A percentile compares a stretch with the other conserved stretches of the same genome.
Conservation (phyloP, 2,113 vertebrate genomes). For the Podarcis raffonei region DNA sequence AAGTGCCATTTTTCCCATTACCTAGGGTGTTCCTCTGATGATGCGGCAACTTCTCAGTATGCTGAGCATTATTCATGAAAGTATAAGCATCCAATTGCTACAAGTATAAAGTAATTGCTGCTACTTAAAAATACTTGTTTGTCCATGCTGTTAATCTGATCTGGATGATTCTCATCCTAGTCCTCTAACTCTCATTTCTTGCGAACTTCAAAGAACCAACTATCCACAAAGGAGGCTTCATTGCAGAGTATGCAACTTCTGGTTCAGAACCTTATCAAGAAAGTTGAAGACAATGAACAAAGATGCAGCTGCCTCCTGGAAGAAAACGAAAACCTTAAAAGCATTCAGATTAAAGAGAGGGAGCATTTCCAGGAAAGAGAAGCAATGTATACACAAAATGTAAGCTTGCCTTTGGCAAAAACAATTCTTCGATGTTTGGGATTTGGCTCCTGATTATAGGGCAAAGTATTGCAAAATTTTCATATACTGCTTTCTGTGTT, state of each 20-base stretch:
- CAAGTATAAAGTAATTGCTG: background rate
- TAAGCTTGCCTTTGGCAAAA: conserved; percentile 63
- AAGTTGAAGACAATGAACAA: conserved; percentile 87
- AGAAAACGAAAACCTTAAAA: conserved; percentile 80
- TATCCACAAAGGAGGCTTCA: conserved; percentile 61
- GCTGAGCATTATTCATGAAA: background rate
- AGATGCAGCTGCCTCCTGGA: conserved; percentile 85
- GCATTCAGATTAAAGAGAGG: conserved; percentile 78
- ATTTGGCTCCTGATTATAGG: background rate
- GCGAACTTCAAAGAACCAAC: conserved; percentile 62
- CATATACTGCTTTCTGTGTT: too few species aligned
- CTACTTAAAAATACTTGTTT: background rate
- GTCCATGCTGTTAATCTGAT: background rate
- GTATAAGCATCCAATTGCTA: background rate
- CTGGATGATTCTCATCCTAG: background rate
- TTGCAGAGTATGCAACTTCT: conserved; percentile 81
- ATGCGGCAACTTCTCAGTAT: background rate
- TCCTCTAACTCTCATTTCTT: background rate
- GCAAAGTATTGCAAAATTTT: too few species aligned
- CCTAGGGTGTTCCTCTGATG: background rate
- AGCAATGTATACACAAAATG: conserved; percentile 83
- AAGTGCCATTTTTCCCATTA: too few species aligned
- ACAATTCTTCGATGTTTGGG: background rate
- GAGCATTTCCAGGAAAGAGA: conserved; percentile 82
- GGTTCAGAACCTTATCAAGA: conserved; percentile 85